phyloP scores from a whole-genome alignment of 2,797 vertebrate genomes.

The Thaleichthys pacificus region DNA sequence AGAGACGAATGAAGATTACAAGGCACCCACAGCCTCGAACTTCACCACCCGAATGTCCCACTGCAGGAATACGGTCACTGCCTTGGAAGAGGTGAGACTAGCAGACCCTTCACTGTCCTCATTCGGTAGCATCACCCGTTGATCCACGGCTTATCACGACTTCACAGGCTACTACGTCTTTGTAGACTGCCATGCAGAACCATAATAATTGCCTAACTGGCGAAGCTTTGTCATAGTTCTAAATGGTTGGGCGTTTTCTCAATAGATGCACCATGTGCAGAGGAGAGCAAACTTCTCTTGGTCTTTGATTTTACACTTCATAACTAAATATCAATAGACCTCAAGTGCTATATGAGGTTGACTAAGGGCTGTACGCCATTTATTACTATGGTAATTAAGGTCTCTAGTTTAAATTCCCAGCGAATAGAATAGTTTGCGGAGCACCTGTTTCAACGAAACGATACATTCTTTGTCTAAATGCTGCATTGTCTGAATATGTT shows the following conservation, averaged over 20 bases:
- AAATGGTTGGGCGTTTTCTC: constrained; percentile 21
- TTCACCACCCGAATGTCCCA: constrained; percentile 98
- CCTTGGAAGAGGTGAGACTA: constrained; percentile 91
- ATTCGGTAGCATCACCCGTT: background rate
- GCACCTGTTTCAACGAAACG: constrained; percentile 3
- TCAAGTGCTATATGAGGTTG: background rate
- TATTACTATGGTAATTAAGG: background rate
- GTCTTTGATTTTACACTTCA: background rate
- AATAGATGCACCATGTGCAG: background rate
- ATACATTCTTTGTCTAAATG: background rate
- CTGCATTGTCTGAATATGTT: background rate
- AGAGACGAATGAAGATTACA: constrained; percentile 99
- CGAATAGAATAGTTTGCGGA: background rate
- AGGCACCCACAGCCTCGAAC: constrained; percentile 96
- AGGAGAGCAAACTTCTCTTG: background rate
- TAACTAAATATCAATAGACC: no score
- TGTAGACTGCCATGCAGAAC: background rate
- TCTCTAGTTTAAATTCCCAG: background rate
- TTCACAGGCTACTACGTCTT: no score
- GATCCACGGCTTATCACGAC: no score
- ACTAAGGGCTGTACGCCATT: background rate
- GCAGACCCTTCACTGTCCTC: background rate
- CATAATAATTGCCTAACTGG: background rate
- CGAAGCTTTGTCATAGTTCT: background rate
- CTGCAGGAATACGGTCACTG: constrained; percentile 93